phyloP scores from a whole-genome alignment of 2,113 vertebrate genomes.

The Gallinago undulata region DNA sequence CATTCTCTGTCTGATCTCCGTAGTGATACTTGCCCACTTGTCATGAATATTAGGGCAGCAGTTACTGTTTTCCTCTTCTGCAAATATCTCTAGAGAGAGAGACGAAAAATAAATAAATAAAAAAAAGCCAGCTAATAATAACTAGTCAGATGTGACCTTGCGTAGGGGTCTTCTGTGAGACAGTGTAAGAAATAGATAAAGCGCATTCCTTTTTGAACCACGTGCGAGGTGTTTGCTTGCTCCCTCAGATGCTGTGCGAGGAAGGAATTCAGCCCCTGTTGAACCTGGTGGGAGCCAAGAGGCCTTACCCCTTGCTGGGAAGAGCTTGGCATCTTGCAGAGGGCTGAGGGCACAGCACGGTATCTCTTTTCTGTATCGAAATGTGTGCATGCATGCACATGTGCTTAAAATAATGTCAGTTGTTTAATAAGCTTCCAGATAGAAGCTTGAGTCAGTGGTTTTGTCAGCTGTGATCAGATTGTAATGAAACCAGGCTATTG shows the following conservation, averaged over 20 bases:
- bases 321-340: not conserved
- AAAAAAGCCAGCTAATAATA: conserved; percentile 28
- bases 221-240: not conserved
- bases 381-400: not conserved
- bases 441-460: not conserved
- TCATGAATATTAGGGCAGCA: not conserved
- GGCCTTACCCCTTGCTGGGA: not conserved
- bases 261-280: not conserved
- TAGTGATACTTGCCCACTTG: not conserved
- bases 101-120: not conserved
- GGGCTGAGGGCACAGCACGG: not conserved
- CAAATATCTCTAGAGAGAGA: not conserved
- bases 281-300: not conserved
- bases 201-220: not conserved
- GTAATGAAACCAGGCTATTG: not conserved
- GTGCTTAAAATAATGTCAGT: not conserved
- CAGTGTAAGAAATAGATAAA: not conserved
- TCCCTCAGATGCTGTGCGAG: not conserved
- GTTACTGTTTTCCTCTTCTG: not conserved
- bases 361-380: not conserved
- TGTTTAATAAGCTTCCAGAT: not conserved
- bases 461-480: not conserved
- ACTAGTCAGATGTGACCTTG: conserved; percentile 28
- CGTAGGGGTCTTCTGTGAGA: not conserved
- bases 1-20: not conserved